Evolutionary conservation across 2,797 vertebrate genomes (phyloP).

Genomic region (Glossophaga mutica): DNA sequence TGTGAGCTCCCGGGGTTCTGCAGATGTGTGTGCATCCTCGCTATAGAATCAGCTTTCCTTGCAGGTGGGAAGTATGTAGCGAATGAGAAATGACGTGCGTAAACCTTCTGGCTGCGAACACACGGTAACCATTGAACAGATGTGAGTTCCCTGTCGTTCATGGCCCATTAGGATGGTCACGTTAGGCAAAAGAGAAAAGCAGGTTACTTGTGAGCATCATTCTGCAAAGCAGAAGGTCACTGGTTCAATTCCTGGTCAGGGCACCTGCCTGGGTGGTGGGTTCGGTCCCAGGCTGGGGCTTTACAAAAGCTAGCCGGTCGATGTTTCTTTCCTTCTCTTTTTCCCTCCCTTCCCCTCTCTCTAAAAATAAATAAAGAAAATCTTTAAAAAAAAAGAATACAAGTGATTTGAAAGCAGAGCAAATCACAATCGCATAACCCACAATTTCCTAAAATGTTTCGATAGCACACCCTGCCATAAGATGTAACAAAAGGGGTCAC

Average conservation of each 20-base stretch:
- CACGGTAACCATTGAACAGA: rapidly evolving
- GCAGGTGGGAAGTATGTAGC: rapidly evolving
- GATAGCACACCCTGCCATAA: not conserved
- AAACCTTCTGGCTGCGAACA: not conserved
- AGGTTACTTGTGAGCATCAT: not conserved
- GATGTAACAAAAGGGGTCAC: not conserved
- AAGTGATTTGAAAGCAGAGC: not conserved
- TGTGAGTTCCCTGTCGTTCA: too few relatives aligned
- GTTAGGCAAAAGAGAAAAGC: too few relatives aligned
- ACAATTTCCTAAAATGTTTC: not conserved
- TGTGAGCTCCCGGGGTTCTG: not conserved
- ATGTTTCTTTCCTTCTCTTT: not conserved
- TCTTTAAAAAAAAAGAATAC: not conserved
- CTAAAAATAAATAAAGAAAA: not conserved
- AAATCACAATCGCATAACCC: rapidly evolving
- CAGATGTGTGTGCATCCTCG: rapidly evolving
- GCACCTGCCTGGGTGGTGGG: not conserved
- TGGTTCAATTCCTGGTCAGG: not conserved
- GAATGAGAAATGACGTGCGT: not conserved
- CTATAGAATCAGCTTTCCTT: not conserved
- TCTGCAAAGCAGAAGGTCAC: not conserved
- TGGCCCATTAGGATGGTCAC: rapidly evolving
- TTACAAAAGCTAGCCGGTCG: rapidly evolving
- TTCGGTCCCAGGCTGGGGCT: not conserved
- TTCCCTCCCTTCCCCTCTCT: not conserved